A percentile compares a stretch with the other conserved stretches of the same genome.
Evolutionary conservation across 2,113 vertebrate genomes (phyloP).

Genomic region (Dromiciops gliroides): DNA sequence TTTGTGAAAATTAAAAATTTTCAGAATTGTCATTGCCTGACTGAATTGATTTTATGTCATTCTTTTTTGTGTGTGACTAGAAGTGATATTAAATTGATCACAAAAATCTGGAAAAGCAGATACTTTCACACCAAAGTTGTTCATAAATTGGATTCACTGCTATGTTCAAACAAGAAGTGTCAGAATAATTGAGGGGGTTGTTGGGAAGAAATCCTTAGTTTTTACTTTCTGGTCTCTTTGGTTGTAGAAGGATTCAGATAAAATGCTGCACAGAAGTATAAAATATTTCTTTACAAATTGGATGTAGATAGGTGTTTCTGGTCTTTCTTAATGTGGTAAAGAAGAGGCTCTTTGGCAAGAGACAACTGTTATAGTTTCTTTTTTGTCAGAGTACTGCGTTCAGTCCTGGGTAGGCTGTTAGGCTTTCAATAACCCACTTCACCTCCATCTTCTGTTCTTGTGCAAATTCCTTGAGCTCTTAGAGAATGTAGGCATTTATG

Average conservation of each 20-base stretch:
- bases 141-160: not conserved
- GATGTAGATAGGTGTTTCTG: not conserved
- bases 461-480: not conserved
- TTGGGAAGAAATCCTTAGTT: conserved; percentile 19
- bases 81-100: not conserved
- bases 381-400: not conserved
- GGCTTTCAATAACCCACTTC: not conserved
- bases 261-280: not conserved
- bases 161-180: conserved; percentile 45
- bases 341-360: not conserved
- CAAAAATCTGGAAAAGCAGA: not conserved
- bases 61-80: not conserved
- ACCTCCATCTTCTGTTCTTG: conserved; percentile 9
- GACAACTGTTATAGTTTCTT: not conserved
- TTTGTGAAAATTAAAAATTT: conserved; percentile 38
- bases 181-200: conserved; percentile 22
- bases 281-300: not conserved
- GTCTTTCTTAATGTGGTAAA: not conserved
- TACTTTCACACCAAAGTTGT: conserved; percentile 36
- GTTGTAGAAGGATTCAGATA: conserved; percentile 8
- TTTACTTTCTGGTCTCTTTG: conserved; percentile 54
- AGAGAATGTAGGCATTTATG: not conserved
- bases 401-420: not conserved
- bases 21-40: not conserved
- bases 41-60: not conserved